These are phyloP conservation scores for Caenorhabditis brenneri DNA, from an alignment of 1,140 invertebrate genomes.

Conservation along the genomic window DNA sequence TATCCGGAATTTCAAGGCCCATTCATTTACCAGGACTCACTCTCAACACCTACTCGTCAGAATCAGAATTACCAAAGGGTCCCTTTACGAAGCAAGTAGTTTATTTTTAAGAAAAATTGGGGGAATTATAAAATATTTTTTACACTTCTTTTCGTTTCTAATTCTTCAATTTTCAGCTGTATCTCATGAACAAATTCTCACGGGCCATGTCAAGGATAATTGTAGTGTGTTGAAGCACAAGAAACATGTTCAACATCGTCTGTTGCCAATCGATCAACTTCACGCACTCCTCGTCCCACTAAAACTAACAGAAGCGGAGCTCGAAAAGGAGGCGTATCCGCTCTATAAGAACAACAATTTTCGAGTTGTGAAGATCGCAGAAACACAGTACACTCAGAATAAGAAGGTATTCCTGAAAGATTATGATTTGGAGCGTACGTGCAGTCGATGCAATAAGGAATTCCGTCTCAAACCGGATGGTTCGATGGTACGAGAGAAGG, in stretches of 20 bases:
- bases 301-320: background rate
- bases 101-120: too few species aligned
- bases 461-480: conserved; percentile 43
- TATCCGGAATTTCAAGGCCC: background rate
- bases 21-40: background rate
- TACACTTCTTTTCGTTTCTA: background rate
- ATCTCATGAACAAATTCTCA: background rate
- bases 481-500: conserved; percentile 7
- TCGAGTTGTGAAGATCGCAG: background rate
- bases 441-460: conserved; percentile 54
- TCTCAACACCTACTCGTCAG: background rate
- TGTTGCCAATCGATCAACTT: background rate
- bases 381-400: background rate
- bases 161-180: conserved; percentile 10
- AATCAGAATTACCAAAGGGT: background rate
- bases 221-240: background rate
- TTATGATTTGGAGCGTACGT: conserved; percentile 44
- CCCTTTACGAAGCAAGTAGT: background rate
- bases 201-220: background rate
- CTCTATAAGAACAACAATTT: background rate
- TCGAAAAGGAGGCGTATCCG: background rate
- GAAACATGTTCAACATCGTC: background rate
- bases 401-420: conserved; percentile 10
- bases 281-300: background rate
- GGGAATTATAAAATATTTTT: too few species aligned